Evolutionary conservation across 1,140 invertebrate genomes (phyloP).

Genomic region (Polypedilum pembai): DNA sequence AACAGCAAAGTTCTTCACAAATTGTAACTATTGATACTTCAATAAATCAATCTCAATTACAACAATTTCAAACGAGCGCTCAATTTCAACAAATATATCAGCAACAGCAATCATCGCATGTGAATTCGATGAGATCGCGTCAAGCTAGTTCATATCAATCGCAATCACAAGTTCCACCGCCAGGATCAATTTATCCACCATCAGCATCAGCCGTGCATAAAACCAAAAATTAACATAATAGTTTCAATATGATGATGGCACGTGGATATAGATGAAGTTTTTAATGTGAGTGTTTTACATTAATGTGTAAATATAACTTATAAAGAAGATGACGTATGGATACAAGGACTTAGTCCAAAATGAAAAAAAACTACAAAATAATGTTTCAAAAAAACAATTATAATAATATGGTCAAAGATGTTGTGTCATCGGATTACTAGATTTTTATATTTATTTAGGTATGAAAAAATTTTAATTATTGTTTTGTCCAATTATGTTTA

Average conservation of each 20-base stretch:
- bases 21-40: background rate
- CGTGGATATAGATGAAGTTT: background rate
- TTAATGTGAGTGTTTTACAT: background rate
- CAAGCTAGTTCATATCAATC: slow-evolving; percentile 11
- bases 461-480: background rate
- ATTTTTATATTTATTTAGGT: background rate
- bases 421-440: background rate
- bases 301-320: background rate
- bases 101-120: background rate
- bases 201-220: background rate
- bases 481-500: background rate
- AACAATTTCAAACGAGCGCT: background rate
- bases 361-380: background rate
- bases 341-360: background rate
- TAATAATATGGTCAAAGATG: background rate
- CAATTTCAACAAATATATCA: slow-evolving; percentile 26
- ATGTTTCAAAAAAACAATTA: background rate
- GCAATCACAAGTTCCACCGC: background rate
- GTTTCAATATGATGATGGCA: background rate
- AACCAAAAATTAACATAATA: slow-evolving; percentile 23
- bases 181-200: background rate
- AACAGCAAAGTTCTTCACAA: background rate
- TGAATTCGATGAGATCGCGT: background rate
- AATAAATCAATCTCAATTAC: background rate
- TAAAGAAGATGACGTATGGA: background rate